Evolutionary conservation across 2,113 vertebrate species (phyloP).

Genomic region (Phalacrocorax pelagicus): DNA sequence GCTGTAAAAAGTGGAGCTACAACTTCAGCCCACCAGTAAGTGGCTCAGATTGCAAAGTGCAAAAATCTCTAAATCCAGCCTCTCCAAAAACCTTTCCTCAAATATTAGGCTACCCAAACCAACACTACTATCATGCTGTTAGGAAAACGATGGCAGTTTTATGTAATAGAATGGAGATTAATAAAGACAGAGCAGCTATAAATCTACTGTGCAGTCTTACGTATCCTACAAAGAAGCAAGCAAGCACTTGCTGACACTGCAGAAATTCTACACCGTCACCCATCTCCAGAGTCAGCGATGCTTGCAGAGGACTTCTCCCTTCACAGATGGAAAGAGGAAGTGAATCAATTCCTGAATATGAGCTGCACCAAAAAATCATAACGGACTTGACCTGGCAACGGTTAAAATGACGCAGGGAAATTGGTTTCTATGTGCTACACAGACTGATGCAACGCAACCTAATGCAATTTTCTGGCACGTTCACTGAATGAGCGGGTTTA

Average conservation of each 20-base stretch:
- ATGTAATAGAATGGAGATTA: neutral
- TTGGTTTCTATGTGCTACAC: neutral
- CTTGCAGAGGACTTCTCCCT: neutral
- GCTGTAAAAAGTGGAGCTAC: neutral
- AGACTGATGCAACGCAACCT: neutral
- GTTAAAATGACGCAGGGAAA: neutral
- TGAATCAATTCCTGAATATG: neutral
- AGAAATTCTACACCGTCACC: neutral
- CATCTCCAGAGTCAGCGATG: neutral
- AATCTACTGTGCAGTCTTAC: neutral
- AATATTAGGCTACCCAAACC: neutral
- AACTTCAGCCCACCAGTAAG: neutral
- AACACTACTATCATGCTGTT: neutral
- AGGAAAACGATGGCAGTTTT: neutral
- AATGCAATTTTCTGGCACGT: neutral
- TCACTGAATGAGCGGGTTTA: neutral
- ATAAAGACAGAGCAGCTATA: neutral
- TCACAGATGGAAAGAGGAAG: neutral
- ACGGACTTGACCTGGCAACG: neutral
- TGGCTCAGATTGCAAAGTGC: neutral
- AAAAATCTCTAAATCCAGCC: neutral
- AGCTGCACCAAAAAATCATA: neutral
- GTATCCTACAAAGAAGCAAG: neutral
- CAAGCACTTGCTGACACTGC: neutral
- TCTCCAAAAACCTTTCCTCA: neutral